Evolutionary conservation across 2,888 invertebrate genomes (phyloP), one percentile per base, ranked within the genome.

Genomic region (Hydropsyche betteni): DNA sequence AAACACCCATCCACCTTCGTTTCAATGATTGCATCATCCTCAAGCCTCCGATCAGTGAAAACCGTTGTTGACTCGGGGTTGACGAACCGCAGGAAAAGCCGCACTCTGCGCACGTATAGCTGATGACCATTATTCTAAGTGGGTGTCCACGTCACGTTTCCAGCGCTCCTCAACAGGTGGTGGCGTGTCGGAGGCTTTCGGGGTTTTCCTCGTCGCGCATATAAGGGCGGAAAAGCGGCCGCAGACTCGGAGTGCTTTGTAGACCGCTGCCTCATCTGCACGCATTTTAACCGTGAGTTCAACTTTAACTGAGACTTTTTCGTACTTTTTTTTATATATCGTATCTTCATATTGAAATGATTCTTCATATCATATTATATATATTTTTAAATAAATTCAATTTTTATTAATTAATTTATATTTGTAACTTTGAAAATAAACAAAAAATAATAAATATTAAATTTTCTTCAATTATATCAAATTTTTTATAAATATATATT

Each of bases 251-350:
- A 58, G 58, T 58, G 58, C 58, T 58, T 24, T 58, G 16, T 58
- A 8, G 58, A 58, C 58, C 58, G 58, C 58, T 58, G 58, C 58
- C 24, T 58, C 58, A 58, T 16, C 58, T 58, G 58, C 58, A 58
- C 58, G 44, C 16, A n/a, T 55, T 55, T 55, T 55, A n/a, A 55
- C 55, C 55, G 55, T 44, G 44, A 55, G n/a, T 55, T 55, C 16
- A 55, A n/a, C 5, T 55, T 55, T 55, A n/a, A 6, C 6, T 55
- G 16, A 8, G 44, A 10, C 7, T 44, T 44, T 44, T 44, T 8
- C 10, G 6, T 44, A 10, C 7, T 1, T 44, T 44, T 6, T 8
- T 44, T 44, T 44, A 8, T 4, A 44, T 44, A 44, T 44, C 10
- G 44, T 6, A 10, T 24, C 24, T 24, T 24, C 44, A 8, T 44